Evolutionary conservation across 2,888 invertebrate species (phyloP).

Genomic region (Congeria kusceri): DNA sequence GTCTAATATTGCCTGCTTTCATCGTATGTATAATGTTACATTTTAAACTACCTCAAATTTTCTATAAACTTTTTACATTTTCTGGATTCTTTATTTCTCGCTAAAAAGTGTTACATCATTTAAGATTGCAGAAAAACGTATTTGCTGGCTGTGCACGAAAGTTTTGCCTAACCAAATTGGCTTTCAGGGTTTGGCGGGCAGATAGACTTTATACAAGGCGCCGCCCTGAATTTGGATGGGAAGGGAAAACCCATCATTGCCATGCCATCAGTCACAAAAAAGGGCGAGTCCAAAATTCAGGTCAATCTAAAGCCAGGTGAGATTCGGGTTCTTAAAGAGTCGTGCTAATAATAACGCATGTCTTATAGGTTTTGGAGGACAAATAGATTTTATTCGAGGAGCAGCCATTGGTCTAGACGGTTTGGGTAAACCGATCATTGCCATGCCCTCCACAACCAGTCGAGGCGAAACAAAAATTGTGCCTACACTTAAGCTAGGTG

Average conservation of each 20-base stretch:
- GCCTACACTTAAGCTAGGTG: constrained; percentile 92
- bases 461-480: constrained; percentile 94
- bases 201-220: constrained; percentile 96
- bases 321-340: neutral
- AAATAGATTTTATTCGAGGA: constrained; percentile 97
- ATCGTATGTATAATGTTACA: too few relatives aligned
- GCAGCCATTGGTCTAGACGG: constrained; percentile 94
- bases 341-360: neutral
- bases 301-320: constrained; percentile 92
- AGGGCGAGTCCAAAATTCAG: constrained; percentile 93
- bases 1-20: too few relatives aligned
- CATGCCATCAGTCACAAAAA: constrained; percentile 92
- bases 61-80: too few relatives aligned
- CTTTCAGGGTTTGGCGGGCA: constrained; percentile 94
- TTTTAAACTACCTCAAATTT: too few relatives aligned
- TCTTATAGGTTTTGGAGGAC: constrained; percentile 93
- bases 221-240: constrained; percentile 94
- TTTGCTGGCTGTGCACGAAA: too few relatives aligned
- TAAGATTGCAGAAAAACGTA: too few relatives aligned
- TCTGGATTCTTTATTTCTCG: too few relatives aligned
- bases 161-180: too few relatives aligned
- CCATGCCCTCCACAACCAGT: constrained; percentile 92
- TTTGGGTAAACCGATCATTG: constrained; percentile 95
- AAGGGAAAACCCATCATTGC: constrained; percentile 96
- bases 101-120: too few relatives aligned